A percentile compares a stretch with the other conserved stretches of the same genome.
Evolutionary conservation across 2,113 vertebrate genomes (phyloP).

Genomic region (Charina bottae): DNA sequence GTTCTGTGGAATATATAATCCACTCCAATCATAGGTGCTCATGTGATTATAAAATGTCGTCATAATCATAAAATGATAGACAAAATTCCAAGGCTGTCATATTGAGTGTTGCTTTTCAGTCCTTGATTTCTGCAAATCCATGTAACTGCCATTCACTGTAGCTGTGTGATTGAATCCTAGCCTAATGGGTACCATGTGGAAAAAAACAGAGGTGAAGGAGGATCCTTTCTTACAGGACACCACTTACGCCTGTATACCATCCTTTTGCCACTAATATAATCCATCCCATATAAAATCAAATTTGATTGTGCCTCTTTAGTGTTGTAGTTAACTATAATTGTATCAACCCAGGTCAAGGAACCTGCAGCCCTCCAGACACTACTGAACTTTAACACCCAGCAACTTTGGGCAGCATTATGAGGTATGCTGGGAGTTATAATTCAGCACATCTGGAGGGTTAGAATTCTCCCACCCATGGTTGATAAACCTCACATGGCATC

Average conservation of each 20-base stretch:
- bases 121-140: background rate
- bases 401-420: too few species aligned
- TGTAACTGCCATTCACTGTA: background rate
- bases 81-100: background rate
- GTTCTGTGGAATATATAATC: background rate
- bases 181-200: background rate
- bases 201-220: background rate
- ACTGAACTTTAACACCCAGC: too few species aligned
- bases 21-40: background rate
- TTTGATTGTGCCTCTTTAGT: background rate
- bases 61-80: background rate
- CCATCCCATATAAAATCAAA: background rate
- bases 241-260: background rate
- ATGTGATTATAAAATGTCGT: conserved; percentile 5
- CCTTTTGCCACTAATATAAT: background rate
- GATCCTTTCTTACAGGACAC: background rate
- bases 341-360: too few species aligned
- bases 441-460: too few species aligned
- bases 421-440: too few species aligned
- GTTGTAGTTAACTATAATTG: background rate
- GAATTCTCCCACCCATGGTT: too few species aligned
- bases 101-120: background rate
- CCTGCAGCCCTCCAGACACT: too few species aligned
- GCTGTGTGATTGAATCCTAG: background rate
- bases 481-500: background rate